These are phyloP conservation scores for Scartelaos histophorus DNA, from an alignment of 2,113 vertebrate species.

Conservation along the genomic window DNA sequence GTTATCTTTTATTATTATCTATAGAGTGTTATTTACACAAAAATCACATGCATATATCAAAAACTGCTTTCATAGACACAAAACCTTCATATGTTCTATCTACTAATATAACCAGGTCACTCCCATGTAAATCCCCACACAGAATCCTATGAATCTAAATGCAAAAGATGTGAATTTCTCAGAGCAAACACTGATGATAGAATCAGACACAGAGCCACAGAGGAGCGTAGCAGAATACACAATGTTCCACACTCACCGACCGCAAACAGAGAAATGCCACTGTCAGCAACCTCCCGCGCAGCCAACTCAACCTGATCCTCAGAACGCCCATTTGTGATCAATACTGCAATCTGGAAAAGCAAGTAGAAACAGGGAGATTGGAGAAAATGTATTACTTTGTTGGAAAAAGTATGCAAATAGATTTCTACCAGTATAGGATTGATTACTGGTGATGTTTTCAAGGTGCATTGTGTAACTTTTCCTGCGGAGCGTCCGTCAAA, in stretches of 20 bases:
- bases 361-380: background rate
- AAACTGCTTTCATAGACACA: background rate
- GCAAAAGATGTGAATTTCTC: conserved; percentile 53
- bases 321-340: conserved; percentile 83
- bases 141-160: conserved; percentile 57
- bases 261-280: conserved; percentile 83
- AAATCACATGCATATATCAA: background rate
- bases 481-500: too few species aligned
- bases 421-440: too few species aligned
- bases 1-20: too few species aligned
- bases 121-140: conserved; percentile 17
- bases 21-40: conserved; percentile 1
- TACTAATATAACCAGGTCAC: conserved; percentile 6
- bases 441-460: too few species aligned
- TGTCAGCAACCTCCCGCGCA: conserved; percentile 71
- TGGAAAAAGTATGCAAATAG: too few species aligned
- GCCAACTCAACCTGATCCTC: conserved; percentile 72
- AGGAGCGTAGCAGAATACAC: conserved; percentile 47
- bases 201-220: conserved; percentile 50
- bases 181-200: conserved; percentile 58
- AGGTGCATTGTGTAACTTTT: too few species aligned
- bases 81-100: background rate
- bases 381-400: background rate
- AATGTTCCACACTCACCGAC: conserved; percentile 77
- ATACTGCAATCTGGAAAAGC: conserved; percentile 75